These are phyloP conservation scores for Harpagoxenus sublaevis DNA, from an alignment of 2,888 invertebrate species.

Conservation along the genomic window DNA sequence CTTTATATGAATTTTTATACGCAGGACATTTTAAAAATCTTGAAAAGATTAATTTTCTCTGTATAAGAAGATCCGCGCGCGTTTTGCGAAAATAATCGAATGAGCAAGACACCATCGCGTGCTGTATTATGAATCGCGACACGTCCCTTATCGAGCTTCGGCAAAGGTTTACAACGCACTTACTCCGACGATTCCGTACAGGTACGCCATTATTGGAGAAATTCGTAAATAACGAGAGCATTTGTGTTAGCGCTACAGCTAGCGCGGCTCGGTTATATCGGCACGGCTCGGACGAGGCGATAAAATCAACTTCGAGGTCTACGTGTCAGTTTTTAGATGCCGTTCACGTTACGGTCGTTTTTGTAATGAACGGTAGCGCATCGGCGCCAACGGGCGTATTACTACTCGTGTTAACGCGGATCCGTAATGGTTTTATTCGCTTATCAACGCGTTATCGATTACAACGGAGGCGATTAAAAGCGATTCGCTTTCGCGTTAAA, in stretches of 20 bases:
- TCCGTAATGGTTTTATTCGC: conserved; percentile 9
- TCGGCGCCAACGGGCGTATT: not conserved
- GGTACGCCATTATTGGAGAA: conserved; percentile 44
- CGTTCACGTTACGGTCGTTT: conserved; percentile 40
- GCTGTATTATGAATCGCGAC: conserved; percentile 40
- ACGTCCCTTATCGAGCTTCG: conserved; percentile 21
- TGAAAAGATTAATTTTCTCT: not conserved
- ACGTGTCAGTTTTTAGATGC: conserved; percentile 50
- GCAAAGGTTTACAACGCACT: conserved; percentile 45
- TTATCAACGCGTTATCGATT: conserved; percentile 6
- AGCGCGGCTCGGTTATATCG: conserved; percentile 18
- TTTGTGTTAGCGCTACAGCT: conserved; percentile 25
- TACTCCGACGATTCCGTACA: conserved; percentile 37
- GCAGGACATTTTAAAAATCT: not conserved
- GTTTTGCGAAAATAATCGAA: not conserved
- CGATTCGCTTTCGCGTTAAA: not conserved
- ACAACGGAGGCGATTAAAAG: not conserved
- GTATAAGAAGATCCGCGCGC: not conserved
- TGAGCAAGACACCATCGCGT: not conserved
- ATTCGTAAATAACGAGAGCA: conserved; percentile 57
- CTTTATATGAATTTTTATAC: not conserved
- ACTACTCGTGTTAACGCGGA: not conserved
- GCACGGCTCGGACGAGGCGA: conserved; percentile 23
- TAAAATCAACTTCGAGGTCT: conserved; percentile 46
- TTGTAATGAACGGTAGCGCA: not conserved